Evolutionary conservation across 1,140 invertebrate genomes (phyloP), one percentile per base, ranked within the genome.

Genomic region (Yoshiicerus persimilis): DNA sequence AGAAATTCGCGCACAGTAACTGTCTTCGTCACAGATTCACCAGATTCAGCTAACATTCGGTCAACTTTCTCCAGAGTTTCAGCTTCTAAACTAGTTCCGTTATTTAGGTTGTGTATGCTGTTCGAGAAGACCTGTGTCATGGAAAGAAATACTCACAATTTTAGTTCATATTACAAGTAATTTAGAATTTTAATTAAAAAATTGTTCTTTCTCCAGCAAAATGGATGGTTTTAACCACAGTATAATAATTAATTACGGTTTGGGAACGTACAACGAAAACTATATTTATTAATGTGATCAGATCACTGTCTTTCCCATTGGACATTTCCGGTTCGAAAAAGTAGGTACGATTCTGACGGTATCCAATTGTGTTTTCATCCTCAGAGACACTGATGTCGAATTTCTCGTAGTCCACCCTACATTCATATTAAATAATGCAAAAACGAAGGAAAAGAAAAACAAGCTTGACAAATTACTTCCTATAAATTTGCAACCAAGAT

Each of bases 271-370:
- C 86, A 8, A 89, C 11, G 70, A 87, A 89, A 20, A 62, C 47
- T 10, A 89, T n/a, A 23, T 89, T 89, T 4, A 89, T 83, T 41
- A 87, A 84, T n/a, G 88, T 89, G 0, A 89, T 32, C 27, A 64
- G 4, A n/a, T 89, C 88, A 3, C 9, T 38, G 41, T 83, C 85
- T n/a, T 25, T 66, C 16, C 88, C 88, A 6, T 66, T 84, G 8
- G 88, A 89, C 41, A 70, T 84, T 39, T 89, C 39, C 0, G 75
- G 75, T 16, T 84, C 25, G 34, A 89, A 89, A 36, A 84, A 56
- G 47, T 84, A 89, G 3, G 36, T 32, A 25, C 36, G 16, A 23
- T 36, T 34, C 30, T 89, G 86, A 27, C 75, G 25, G 20, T 89
- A 89, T 11, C 11, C 10, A 20, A 89, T 64, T 1, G 32, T 13